phyloP scores from a whole-genome alignment of 2,888 invertebrate species.

The Spodoptera littoralis region DNA sequence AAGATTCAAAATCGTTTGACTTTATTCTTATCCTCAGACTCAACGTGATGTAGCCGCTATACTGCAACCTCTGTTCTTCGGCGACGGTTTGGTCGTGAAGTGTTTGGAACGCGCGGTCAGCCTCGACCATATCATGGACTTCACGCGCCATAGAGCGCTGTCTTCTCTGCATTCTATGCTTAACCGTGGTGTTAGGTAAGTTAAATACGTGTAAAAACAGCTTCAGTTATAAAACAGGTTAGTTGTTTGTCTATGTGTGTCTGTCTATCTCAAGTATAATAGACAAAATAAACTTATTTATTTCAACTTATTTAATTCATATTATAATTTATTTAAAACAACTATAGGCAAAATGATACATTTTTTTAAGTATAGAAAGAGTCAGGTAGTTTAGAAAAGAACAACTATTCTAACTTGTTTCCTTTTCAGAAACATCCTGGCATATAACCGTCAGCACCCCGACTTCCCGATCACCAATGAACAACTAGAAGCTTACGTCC shows the following conservation, averaged over 20 bases:
- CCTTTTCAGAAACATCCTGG: conserved; percentile 93
- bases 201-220: not conserved
- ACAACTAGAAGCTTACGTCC: conserved; percentile 97
- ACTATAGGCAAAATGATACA: too few species aligned
- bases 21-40: conserved; percentile 82
- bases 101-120: conserved; percentile 97
- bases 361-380: too few species aligned
- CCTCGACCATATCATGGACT: conserved; percentile 99
- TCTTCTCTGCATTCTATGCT: conserved; percentile 99
- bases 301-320: too few species aligned
- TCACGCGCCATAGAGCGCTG: conserved; percentile 98
- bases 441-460: conserved; percentile 97
- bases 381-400: too few species aligned
- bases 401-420: not conserved
- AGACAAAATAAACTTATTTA: too few species aligned
- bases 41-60: conserved; percentile 96
- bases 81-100: conserved; percentile 97
- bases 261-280: too few species aligned
- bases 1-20: too few species aligned
- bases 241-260: too few species aligned
- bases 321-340: too few species aligned
- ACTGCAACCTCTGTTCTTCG: conserved; percentile 95
- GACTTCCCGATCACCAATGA: conserved; percentile 98
- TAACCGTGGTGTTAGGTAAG: conserved; percentile 95
- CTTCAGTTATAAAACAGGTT: too few species aligned